Conservation (phyloP, 1,140 invertebrate species). For the Linepithema humile region DNA sequence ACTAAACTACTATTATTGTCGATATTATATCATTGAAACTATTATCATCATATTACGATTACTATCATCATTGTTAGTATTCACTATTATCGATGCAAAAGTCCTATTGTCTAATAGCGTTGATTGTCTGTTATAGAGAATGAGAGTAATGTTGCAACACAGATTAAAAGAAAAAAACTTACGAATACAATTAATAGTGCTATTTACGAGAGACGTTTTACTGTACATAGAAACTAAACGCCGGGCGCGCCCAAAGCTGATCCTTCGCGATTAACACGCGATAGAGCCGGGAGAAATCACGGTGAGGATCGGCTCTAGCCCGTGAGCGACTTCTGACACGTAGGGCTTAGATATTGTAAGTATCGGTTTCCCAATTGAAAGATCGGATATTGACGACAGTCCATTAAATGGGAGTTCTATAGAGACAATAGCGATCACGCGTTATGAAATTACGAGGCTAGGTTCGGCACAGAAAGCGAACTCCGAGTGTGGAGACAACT, state of each 20-base stretch:
- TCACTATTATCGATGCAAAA: slow-evolving; percentile 74
- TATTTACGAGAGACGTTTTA: slow-evolving; percentile 50
- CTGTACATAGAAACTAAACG: slow-evolving; percentile 44
- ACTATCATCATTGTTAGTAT: slow-evolving; percentile 63
- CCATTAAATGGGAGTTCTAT: slow-evolving; percentile 75
- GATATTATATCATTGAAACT: slow-evolving; percentile 68
- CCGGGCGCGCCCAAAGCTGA: neutral
- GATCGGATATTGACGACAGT: slow-evolving; percentile 54
- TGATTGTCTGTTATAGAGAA: slow-evolving; percentile 77
- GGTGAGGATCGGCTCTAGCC: neutral
- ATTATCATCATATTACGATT: slow-evolving; percentile 64
- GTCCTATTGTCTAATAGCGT: slow-evolving; percentile 80
- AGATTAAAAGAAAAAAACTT: slow-evolving; percentile 12
- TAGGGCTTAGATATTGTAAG: slow-evolving; percentile 56
- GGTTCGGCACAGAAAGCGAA: neutral
- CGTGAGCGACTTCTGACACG: neutral
- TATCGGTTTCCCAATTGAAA: slow-evolving; percentile 63
- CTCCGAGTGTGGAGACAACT: neutral
- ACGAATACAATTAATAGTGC: slow-evolving; percentile 48
- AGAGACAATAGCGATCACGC: slow-evolving; percentile 76
- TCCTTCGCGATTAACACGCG: slow-evolving; percentile 8
- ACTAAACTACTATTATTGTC: slow-evolving; percentile 62
- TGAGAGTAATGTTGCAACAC: slow-evolving; percentile 45
- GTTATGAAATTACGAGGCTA: slow-evolving; percentile 42
- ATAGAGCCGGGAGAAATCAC: neutral